Conservation (phyloP, 2,888 invertebrate species). For the Fragum fragum region DNA sequence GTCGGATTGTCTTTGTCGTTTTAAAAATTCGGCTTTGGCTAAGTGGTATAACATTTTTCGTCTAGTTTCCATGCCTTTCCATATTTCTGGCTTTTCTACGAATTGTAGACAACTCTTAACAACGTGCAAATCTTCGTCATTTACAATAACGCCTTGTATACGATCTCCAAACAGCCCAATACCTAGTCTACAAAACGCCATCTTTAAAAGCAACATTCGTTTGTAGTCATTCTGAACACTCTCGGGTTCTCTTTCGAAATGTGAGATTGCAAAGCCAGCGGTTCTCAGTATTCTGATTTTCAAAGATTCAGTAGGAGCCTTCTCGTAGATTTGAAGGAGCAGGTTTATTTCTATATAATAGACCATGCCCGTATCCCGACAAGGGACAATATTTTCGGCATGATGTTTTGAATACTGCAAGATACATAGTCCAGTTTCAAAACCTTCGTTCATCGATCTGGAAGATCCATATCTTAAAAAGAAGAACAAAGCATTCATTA, state of each 20-base stretch:
- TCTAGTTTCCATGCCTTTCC: constrained; percentile 49
- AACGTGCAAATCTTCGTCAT: constrained; percentile 29
- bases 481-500: too few relatives aligned
- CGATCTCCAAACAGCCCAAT: constrained; percentile 57
- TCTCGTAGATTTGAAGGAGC: constrained; percentile 54
- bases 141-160: constrained; percentile 31
- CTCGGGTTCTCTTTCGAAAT: constrained; percentile 60
- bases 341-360: constrained; percentile 67
- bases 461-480: constrained; percentile 42
- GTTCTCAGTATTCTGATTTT: constrained; percentile 53
- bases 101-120: constrained; percentile 51
- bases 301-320: constrained; percentile 19
- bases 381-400: constrained; percentile 50
- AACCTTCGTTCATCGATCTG: constrained; percentile 32
- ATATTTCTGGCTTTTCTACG: constrained; percentile 42
- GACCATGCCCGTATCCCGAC: constrained; percentile 65
- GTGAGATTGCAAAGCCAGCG: constrained; percentile 53
- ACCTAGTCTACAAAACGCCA: constrained; percentile 63
- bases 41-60: constrained; percentile 56
- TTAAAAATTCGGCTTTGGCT: constrained; percentile 42
- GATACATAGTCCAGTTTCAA: constrained; percentile 44
- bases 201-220: constrained; percentile 62
- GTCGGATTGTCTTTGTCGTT: constrained; percentile 14
- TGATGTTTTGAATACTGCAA: constrained; percentile 57
- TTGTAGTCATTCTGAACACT: constrained; percentile 62